Evolutionary conservation across 2,113 vertebrate species (phyloP).

Genomic region (Colinus virginianus): DNA sequence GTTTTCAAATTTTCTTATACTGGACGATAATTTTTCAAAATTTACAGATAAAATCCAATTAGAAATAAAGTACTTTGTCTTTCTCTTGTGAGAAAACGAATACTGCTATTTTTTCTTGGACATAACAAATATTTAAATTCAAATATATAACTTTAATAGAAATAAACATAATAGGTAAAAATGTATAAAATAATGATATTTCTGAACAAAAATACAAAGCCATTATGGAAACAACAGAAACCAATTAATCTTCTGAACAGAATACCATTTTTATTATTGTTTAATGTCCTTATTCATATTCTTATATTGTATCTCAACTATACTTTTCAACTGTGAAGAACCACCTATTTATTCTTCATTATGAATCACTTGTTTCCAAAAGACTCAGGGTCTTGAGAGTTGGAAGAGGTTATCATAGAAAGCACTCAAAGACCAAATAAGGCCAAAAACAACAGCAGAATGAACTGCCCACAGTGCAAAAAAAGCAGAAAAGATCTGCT

Average conservation of each 20-base stretch:
- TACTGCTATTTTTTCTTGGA: background rate
- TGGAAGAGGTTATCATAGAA: background rate
- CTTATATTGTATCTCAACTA: background rate
- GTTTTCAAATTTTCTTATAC: background rate
- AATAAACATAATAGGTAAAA: background rate
- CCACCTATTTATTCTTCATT: background rate
- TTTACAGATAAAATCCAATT: background rate
- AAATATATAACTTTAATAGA: background rate
- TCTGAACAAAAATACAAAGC: background rate
- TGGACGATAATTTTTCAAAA: background rate
- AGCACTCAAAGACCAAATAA: background rate
- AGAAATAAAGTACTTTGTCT: background rate
- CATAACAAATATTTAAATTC: background rate
- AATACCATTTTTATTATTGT: background rate
- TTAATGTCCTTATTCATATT: background rate
- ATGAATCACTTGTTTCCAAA: background rate
- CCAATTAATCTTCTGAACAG: background rate
- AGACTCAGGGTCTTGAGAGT: accelerated
- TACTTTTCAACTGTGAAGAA: background rate
- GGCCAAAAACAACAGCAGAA: background rate
- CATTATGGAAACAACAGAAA: background rate
- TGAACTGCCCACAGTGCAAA: background rate
- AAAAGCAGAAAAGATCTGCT: background rate
- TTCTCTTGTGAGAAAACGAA: background rate
- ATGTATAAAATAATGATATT: background rate